phyloP scores from a whole-genome alignment of 2,113 vertebrate species.

The Lota lota region DNA sequence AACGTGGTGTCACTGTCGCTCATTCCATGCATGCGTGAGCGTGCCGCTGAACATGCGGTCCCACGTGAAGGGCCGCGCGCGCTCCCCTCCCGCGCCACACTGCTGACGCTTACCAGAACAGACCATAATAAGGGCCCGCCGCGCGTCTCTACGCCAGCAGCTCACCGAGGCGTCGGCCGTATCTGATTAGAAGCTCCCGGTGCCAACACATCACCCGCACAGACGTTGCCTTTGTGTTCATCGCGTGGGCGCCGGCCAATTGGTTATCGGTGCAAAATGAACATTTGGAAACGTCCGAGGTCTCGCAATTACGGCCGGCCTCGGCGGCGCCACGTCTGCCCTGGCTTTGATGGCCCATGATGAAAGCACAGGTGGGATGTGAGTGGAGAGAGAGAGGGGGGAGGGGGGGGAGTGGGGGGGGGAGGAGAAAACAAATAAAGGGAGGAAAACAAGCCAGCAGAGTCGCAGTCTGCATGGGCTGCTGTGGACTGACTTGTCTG shows the following conservation, averaged over 20 bases:
- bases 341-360: constrained; percentile 65
- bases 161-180: no score
- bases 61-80: constrained; percentile 63
- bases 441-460: neutral
- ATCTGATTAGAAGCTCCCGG: no score
- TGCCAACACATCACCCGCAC: neutral
- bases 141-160: neutral
- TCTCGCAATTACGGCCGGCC: constrained; percentile 25
- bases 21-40: constrained; percentile 62
- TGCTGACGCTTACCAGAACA: constrained; percentile 58
- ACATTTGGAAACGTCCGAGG: constrained; percentile 36
- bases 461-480: constrained; percentile 28
- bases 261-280: constrained; percentile 29
- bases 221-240: constrained; percentile 12
- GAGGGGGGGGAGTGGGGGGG: neutral
- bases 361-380: constrained; percentile 68
- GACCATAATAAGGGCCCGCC: constrained; percentile 10
- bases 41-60: constrained; percentile 71
- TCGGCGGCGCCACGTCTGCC: constrained; percentile 24
- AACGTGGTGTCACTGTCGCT: constrained; percentile 69
- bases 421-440: neutral
- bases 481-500: constrained; percentile 55
- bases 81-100: constrained; percentile 62
- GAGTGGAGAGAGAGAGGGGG: constrained; percentile 15
- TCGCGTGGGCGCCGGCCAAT: constrained; percentile 25